phyloP scores from a whole-genome alignment of 35 echinoderm and acorn worm genomes.

The Hemicentrotus pulcherrimus region DNA sequence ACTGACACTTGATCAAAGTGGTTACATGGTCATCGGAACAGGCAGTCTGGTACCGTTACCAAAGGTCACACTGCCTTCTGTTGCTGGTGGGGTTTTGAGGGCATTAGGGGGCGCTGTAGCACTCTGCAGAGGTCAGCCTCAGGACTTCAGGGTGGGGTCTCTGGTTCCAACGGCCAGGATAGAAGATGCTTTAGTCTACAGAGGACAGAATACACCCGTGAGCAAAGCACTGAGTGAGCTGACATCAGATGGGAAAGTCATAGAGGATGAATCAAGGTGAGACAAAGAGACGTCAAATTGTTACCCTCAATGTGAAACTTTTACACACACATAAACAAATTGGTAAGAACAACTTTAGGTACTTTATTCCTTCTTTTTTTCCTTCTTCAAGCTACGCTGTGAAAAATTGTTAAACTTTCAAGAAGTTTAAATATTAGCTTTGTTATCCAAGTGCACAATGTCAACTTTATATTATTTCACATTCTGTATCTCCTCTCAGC shows the following conservation, averaged over 20 bases:
- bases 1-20: conserved; percentile 33
- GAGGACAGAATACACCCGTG: conserved; percentile 32
- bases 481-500: background rate
- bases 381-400: background rate
- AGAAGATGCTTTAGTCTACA: conserved; percentile 81
- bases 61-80: conserved; percentile 25
- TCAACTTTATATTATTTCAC: background rate
- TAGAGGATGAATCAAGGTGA: conserved; percentile 28
- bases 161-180: conserved; percentile 45
- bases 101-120: conserved; percentile 54
- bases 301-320: no score
- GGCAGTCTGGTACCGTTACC: conserved; percentile 36
- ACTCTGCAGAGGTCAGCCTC: conserved; percentile 54
- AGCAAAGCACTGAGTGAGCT: conserved; percentile 15
- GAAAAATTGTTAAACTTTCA: background rate
- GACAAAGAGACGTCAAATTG: background rate
- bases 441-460: background rate
- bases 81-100: background rate
- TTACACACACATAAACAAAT: no score
- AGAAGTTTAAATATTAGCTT: background rate
- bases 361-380: background rate
- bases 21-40: conserved; percentile 66
- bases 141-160: conserved; percentile 53
- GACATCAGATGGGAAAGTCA: background rate
- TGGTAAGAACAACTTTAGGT: no score